phyloP scores from a whole-genome alignment of 1,140 invertebrate species.

The Drosophila chauvacae region DNA sequence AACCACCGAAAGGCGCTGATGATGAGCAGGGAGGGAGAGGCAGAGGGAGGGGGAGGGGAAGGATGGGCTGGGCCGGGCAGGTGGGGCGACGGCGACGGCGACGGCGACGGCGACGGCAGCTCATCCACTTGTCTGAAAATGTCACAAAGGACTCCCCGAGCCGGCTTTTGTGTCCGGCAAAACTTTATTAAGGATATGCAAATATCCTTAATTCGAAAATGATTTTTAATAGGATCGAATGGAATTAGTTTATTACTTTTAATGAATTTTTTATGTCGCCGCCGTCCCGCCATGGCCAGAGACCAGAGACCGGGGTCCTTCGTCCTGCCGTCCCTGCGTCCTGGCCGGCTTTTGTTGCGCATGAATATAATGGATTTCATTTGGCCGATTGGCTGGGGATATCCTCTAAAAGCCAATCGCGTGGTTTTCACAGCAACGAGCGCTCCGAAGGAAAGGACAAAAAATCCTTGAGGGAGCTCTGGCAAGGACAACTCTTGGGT shows the following conservation, averaged over 20 bases:
- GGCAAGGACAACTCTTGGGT: slow-evolving; percentile 33
- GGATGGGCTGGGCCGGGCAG: slow-evolving; percentile 7
- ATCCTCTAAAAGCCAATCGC: slow-evolving; percentile 69
- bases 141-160: slow-evolving; percentile 65
- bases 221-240: slow-evolving; percentile 85
- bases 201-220: slow-evolving; percentile 85
- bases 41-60: background rate
- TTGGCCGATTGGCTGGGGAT: slow-evolving; percentile 23
- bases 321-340: slow-evolving; percentile 1
- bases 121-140: slow-evolving; percentile 81
- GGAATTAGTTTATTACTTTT: slow-evolving; percentile 85
- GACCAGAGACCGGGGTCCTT: slow-evolving; percentile 6
- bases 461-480: slow-evolving; percentile 19
- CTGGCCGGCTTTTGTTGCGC: slow-evolving; percentile 63
- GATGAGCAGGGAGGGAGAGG: slow-evolving; percentile 24
- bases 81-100: slow-evolving; percentile 8
- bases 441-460: slow-evolving; percentile 11
- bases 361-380: slow-evolving; percentile 75
- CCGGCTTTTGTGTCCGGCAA: slow-evolving; percentile 68
- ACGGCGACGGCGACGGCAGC: slow-evolving; percentile 8
- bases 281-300: slow-evolving; percentile 10
- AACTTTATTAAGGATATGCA: slow-evolving; percentile 84
- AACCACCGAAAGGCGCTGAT: slow-evolving; percentile 66
- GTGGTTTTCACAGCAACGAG: slow-evolving; percentile 45
- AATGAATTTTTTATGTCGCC: slow-evolving; percentile 84